Percentiles rank a stretch among this genome's conserved stretches.
Evolutionary conservation across 2,797 vertebrate species (phyloP).

Genomic region (Parauchenoglanis ngamensis): DNA sequence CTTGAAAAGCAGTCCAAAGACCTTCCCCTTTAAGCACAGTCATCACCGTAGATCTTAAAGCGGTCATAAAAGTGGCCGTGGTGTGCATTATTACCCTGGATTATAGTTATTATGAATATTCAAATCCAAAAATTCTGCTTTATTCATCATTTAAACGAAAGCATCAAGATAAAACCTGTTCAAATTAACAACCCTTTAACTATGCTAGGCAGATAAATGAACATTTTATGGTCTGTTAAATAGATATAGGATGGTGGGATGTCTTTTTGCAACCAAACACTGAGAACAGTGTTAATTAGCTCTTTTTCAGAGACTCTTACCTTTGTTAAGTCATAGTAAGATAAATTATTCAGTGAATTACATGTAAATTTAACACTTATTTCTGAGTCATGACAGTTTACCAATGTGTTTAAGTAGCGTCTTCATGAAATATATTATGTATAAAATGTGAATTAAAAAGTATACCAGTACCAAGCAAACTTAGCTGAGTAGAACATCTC

Average conservation of each 20-base stretch:
- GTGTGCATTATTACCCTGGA: constrained; percentile 5
- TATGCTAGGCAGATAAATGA: background rate
- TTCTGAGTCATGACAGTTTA: background rate
- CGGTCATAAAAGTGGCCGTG: background rate
- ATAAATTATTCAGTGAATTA: background rate
- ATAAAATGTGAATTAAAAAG: background rate
- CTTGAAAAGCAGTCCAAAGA: background rate
- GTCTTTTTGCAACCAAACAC: background rate
- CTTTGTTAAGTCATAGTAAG: background rate
- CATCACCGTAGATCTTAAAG: background rate
- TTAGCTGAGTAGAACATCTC: background rate
- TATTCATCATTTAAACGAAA: constrained; percentile 19
- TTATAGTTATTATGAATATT: constrained; percentile 27
- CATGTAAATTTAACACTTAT: background rate
- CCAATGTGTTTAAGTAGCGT: background rate
- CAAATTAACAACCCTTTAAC: constrained; percentile 3
- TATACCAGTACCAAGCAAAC: background rate
- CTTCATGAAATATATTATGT: background rate
- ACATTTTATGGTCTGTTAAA: background rate
- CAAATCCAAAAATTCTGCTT: constrained; percentile 20
- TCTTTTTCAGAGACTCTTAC: background rate
- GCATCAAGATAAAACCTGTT: background rate
- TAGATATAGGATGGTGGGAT: background rate
- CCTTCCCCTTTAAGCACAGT: background rate
- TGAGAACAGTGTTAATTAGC: background rate